Evolutionary conservation across 2,888 invertebrate genomes (phyloP), one percentile per base, ranked within the genome.

Genomic region (Agrochola litura): DNA sequence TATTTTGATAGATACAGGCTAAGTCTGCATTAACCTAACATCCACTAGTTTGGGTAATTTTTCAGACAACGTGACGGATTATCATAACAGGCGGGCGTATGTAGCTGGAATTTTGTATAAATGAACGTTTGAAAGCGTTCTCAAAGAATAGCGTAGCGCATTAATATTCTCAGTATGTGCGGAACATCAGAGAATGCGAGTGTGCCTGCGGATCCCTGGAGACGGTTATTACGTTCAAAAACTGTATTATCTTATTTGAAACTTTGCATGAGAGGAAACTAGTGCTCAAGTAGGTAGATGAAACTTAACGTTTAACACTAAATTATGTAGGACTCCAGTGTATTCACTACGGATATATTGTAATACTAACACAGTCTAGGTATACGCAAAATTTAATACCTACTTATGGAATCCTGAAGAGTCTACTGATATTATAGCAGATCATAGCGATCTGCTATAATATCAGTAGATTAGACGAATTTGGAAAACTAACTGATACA

Each of bases 141-240:
- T 37, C 71, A 68, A 87, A 87, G 87, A 84, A 85, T 86, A 86
- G 80, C 83, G 79, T 54, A 63, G 67, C 75, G 78, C 89, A 91
- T 92, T 92, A 90, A 89, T 91, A 92, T 92, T 92, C 91, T 82
- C 76, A 76, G 88, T 88, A 89, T 88, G 90, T 89, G 86, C 82
- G 86, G 86, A 90, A 89, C 90, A 92, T 92, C 91, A 90, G 89
- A 89, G 88, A 89, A 92, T 90, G 91, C 88, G 86, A 89, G 82
- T 83, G 77, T 80, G 85, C 76, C 81, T 76, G 81, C 67, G 80
- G 85, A 83, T 86, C 89, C 84, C 87, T 64, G 76, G 87, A 88
- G 90, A 90, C 82, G 83, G 91, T 88, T 91, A 92, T 92, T 93
- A 92, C 90, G 87, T 88, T 91, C 90, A 90, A 91, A 92, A 92